Evolutionary conservation across 1,140 invertebrate genomes (phyloP).

Genomic region (Cotesia chilonis): DNA sequence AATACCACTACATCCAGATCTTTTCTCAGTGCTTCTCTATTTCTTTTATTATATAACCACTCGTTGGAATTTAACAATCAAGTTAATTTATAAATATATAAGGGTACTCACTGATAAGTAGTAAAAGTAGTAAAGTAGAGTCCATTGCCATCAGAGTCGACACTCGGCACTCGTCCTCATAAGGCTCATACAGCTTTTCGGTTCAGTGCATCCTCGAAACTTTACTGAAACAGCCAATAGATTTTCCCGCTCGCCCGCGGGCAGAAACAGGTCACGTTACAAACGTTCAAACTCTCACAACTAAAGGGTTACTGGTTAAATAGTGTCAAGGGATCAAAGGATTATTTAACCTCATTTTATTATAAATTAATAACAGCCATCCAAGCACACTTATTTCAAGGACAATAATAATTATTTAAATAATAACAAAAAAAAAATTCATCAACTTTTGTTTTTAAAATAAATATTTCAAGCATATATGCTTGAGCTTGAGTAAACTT

Average conservation of each 20-base stretch:
- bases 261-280: slow-evolving; percentile 34
- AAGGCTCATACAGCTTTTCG: slow-evolving; percentile 29
- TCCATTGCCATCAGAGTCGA: slow-evolving; percentile 53
- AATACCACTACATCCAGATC: slow-evolving; percentile 36
- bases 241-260: slow-evolving; percentile 15
- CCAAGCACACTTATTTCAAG: no score
- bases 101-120: slow-evolving; percentile 56
- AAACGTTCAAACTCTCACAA: slow-evolving; percentile 11
- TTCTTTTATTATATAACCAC: slow-evolving; percentile 26
- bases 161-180: slow-evolving; percentile 24
- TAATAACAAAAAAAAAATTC: no score
- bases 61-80: neutral
- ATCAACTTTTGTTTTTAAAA: no score
- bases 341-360: neutral
- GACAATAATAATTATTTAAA: no score
- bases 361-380: no score
- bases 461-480: no score
- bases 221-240: slow-evolving; percentile 51
- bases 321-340: neutral
- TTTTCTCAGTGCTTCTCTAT: slow-evolving; percentile 53
- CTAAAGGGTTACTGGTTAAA: neutral
- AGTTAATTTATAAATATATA: neutral
- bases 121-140: slow-evolving; percentile 54
- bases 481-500: no score
- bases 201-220: slow-evolving; percentile 60